A percentile compares a stretch with the other conserved stretches of the same genome.
Conservation (phyloP, 2,113 vertebrate species). For the Xiphias gladius region DNA sequence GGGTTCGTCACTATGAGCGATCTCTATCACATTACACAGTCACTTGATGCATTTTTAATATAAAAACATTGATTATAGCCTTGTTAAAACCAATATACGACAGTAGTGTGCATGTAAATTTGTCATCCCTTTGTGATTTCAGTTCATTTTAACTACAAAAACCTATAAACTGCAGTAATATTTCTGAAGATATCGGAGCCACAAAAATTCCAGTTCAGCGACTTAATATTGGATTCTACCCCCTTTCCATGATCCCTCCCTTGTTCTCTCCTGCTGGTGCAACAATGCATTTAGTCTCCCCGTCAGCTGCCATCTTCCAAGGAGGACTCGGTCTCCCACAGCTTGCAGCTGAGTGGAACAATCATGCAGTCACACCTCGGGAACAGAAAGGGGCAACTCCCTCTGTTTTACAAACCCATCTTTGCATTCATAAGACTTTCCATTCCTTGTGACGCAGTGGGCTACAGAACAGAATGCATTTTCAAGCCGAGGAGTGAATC, state of each 20-base stretch:
- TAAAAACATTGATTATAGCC: background rate
- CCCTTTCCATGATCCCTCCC: background rate
- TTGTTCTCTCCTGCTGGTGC: constrained; percentile 7
- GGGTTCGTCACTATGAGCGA: background rate
- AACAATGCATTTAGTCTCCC: constrained; percentile 36
- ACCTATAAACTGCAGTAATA: background rate
- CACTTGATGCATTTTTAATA: background rate
- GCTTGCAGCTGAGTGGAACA: constrained; percentile 65
- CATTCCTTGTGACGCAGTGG: constrained; percentile 49
- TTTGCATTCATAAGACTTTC: constrained; percentile 13
- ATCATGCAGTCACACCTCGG: constrained; percentile 72
- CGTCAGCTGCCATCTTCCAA: constrained; percentile 61
- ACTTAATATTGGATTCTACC: background rate
- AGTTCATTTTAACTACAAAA: background rate
- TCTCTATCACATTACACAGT: background rate
- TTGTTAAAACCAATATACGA: background rate
- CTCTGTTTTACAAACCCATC: constrained; percentile 28
- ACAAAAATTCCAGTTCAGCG: background rate
- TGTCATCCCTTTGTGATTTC: background rate
- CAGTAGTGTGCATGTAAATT: background rate
- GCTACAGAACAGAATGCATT: constrained; percentile 34
- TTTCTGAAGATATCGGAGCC: background rate
- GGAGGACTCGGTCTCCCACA: constrained; percentile 60
- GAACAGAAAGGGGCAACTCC: constrained; percentile 53
- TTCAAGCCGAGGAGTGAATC: constrained; percentile 34